A percentile compares a stretch with the other conserved stretches of the same genome.
phyloP scores from a whole-genome alignment of 2,797 vertebrate species.

The Loris lydekkerianus region DNA sequence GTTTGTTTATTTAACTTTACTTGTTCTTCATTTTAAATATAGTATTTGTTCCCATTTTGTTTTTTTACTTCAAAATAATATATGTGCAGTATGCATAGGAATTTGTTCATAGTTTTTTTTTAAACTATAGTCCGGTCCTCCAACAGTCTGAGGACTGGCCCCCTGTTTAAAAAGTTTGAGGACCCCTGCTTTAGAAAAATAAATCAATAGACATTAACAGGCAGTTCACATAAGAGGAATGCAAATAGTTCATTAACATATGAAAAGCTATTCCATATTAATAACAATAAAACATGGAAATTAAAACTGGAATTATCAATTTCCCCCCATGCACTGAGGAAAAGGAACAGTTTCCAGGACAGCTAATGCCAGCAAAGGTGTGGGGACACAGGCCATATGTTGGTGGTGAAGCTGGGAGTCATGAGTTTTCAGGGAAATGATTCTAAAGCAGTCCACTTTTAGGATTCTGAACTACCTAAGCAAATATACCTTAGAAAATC shows the following conservation, averaged over 20 bases:
- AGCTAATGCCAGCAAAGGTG: rapidly evolving
- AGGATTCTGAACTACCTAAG: background rate
- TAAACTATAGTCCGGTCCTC: no score
- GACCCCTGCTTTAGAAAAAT: background rate
- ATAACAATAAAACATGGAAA: background rate
- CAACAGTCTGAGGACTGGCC: no score
- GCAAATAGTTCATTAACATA: background rate
- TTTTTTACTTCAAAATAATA: no score
- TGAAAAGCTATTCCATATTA: background rate
- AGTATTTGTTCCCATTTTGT: no score
- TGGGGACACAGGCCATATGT: background rate
- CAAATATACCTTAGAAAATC: background rate
- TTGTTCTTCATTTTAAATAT: no score
- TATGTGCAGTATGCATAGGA: no score
- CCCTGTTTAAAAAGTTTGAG: no score
- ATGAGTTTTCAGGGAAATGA: background rate
- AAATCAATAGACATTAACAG: background rate
- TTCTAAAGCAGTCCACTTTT: background rate
- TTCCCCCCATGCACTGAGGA: background rate
- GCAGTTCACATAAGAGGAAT: background rate
- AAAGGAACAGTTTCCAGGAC: background rate
- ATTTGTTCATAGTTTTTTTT: no score
- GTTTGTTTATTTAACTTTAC: no score
- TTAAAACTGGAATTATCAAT: background rate
- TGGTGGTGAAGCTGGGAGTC: background rate